Percentiles rank a stretch among this genome's conserved stretches.
These are phyloP conservation scores for Chrysemys picta DNA, from an alignment of 2,113 vertebrate species.

Conservation along the genomic window DNA sequence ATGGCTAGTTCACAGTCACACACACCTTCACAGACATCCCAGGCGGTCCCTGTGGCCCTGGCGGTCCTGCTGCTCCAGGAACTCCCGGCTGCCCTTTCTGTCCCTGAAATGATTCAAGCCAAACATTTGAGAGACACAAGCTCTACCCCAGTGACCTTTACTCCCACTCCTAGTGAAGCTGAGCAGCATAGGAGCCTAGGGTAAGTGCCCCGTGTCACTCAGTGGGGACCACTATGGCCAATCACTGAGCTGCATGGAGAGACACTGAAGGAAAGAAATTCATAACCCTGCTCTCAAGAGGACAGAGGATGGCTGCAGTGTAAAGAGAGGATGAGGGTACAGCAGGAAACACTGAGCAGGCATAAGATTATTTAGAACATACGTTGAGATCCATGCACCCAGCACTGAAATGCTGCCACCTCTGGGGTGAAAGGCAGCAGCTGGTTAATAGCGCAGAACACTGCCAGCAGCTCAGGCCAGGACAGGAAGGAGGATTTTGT, in stretches of 20 bases:
- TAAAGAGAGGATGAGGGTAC: not conserved
- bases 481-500: not conserved
- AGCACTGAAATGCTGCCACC: not conserved
- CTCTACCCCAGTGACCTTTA: fast-evolving
- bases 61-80: constrained; percentile 80
- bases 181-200: not conserved
- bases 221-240: not conserved
- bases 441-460: not conserved
- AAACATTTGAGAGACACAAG: not conserved
- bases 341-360: not conserved
- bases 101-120: constrained; percentile 62
- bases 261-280: not conserved
- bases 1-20: not conserved
- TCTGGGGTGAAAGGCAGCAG: not conserved
- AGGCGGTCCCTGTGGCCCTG: constrained; percentile 80
- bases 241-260: not conserved
- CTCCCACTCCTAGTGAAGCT: not conserved
- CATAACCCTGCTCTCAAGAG: not conserved
- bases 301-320: not conserved
- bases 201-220: not conserved
- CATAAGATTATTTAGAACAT: not conserved
- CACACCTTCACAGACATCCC: constrained; percentile 87
- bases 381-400: not conserved
- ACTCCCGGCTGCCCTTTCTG: constrained; percentile 76
- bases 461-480: not conserved